These are phyloP conservation scores for Siniperca chuatsi DNA, from an alignment of 2,113 vertebrate genomes.

Conservation along the genomic window DNA sequence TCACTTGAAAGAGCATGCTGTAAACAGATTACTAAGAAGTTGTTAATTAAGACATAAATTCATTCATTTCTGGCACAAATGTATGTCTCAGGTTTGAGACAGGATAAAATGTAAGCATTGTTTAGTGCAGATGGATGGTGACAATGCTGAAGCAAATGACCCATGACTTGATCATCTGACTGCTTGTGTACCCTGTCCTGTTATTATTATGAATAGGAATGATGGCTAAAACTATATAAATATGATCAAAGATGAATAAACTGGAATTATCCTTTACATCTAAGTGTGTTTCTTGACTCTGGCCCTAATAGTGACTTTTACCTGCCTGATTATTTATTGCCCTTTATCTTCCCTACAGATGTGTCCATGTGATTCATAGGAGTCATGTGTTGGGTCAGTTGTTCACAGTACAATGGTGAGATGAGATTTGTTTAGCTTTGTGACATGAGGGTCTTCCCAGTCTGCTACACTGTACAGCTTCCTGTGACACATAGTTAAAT, in stretches of 20 bases:
- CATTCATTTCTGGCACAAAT: slow-evolving; percentile 8
- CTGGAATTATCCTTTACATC: slow-evolving; percentile 34
- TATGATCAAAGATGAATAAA: background rate
- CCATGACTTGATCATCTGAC: background rate
- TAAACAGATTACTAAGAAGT: slow-evolving; percentile 21
- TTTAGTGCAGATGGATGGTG: background rate
- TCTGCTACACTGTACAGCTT: slow-evolving; percentile 53
- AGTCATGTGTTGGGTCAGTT: slow-evolving; percentile 55
- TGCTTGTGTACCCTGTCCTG: background rate
- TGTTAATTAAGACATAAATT: slow-evolving; percentile 25
- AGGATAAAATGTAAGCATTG: background rate
- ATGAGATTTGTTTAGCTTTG: slow-evolving; percentile 54
- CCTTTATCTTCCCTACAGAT: slow-evolving; percentile 53
- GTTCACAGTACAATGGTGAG: slow-evolving; percentile 56
- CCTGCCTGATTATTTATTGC: slow-evolving; percentile 47
- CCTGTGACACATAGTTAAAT: slow-evolving; percentile 52
- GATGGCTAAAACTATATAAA: background rate
- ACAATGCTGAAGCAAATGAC: background rate
- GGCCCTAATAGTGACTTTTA: slow-evolving; percentile 29
- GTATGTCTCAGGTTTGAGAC: background rate
- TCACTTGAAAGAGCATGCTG: background rate
- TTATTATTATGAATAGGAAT: background rate
- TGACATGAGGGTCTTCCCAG: slow-evolving; percentile 28
- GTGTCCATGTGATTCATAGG: slow-evolving; percentile 56
- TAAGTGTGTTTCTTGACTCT: background rate